Evolutionary conservation across 2,113 vertebrate genomes (phyloP).

Genomic region (Neotragus moschatus): DNA sequence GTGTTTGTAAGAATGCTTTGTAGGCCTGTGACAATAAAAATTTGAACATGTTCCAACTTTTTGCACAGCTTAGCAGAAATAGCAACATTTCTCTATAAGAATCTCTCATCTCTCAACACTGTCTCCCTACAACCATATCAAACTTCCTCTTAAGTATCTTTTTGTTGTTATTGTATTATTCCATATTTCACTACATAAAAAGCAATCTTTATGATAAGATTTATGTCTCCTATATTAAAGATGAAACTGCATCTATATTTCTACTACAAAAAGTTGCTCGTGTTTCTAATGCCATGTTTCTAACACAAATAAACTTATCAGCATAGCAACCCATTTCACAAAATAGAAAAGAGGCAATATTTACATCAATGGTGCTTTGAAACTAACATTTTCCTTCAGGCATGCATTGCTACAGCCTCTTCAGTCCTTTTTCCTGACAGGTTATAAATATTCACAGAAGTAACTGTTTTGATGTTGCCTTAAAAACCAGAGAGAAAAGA

Average conservation of each 20-base stretch:
- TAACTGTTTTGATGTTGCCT: slow-evolving; percentile 55
- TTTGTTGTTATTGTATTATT: not conserved
- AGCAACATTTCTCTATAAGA: not conserved
- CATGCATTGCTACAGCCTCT: slow-evolving; percentile 42
- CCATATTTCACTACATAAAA: slow-evolving; percentile 12
- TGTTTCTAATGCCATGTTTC: slow-evolving; percentile 19
- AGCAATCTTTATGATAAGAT: not conserved
- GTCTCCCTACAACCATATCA: not conserved
- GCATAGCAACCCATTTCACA: not conserved
- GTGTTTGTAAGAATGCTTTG: not conserved
- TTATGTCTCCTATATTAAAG: not conserved
- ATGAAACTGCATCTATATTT: not conserved
- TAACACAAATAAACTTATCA: slow-evolving; percentile 43
- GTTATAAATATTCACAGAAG: slow-evolving; percentile 63
- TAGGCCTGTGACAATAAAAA: not conserved
- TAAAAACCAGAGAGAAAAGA: slow-evolving; percentile 21
- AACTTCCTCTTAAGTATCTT: not conserved
- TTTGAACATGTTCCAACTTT: not conserved
- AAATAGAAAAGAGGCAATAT: slow-evolving; percentile 26
- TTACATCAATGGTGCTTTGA: slow-evolving; percentile 36
- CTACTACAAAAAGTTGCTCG: not conserved
- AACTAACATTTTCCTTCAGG: slow-evolving; percentile 55
- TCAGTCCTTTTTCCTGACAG: slow-evolving; percentile 53
- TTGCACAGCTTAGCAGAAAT: not conserved
- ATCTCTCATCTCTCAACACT: slow-evolving; percentile 21